Evolutionary conservation across 2,888 invertebrate genomes (phyloP), one percentile per base, ranked within the genome.

Genomic region (Margaritifera margaritifera): DNA sequence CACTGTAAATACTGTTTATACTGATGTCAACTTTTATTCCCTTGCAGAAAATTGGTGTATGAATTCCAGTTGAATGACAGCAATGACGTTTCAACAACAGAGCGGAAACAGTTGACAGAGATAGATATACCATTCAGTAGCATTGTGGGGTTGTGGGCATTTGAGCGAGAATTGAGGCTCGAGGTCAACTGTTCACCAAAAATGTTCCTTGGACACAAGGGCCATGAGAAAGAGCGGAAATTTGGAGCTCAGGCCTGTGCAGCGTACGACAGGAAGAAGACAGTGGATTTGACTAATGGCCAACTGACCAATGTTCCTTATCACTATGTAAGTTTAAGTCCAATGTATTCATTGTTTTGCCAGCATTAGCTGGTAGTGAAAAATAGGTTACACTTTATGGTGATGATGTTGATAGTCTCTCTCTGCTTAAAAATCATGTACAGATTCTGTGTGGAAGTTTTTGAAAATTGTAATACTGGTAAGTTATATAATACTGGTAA

Each of bases 31-130:
- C 19, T 42, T 62, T 20, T 50, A 42, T 62, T 20, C 22, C 15
- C 22, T 54, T 61, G 4, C 64, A 75, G 75, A 62, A 61, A 54
- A 57, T 50, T 75, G 64, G 64, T 70, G 25, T 75, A 75, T 60
- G 75, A 75, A 62, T 75, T 71, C 58, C 72, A 75, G 62, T 61
- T 75, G 50, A 68, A 72, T 51, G 63, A 62, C 24, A 60, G 57
- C 22, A 63, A 68, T 18, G 59, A 59, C 31, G 66, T 54, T 1
- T 15, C 53, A 11, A 11, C 22, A 25, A 63, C 59, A 20, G 54
- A 50, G 5, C 59, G 52, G 31, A 57, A 63, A 52, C 62, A 69
- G 25, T 66, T 75, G 58, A 68, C 68, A 15, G 68, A 68, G 25
- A 64, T 75, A 42, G 66, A 67, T 22, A 62, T 75, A 3, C 72